phyloP scores from a whole-genome alignment of 2,113 vertebrate genomes.

The Tursiops truncatus region DNA sequence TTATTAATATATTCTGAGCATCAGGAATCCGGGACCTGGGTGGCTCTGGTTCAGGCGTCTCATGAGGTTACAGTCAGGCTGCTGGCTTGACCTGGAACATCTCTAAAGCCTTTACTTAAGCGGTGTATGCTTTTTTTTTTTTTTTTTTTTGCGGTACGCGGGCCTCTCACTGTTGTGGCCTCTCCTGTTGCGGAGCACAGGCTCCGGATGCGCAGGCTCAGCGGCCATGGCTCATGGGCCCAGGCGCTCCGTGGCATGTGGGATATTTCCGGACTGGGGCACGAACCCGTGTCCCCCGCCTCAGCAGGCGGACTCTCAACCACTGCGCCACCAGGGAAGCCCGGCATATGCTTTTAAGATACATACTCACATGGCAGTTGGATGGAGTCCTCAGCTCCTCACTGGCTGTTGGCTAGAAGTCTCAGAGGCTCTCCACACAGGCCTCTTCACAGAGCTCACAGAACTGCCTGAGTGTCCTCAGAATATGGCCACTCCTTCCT shows the following conservation, averaged over 20 bases:
- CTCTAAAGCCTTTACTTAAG: not conserved
- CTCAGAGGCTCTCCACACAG: not conserved
- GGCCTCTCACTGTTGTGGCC: too few species aligned
- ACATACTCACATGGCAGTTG: not conserved
- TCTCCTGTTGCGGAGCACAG: too few species aligned
- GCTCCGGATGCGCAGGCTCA: rapidly evolving
- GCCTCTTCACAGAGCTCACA: not conserved
- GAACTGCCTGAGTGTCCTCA: not conserved
- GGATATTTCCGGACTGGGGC: too few species aligned
- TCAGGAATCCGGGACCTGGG: not conserved
- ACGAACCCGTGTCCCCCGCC: too few species aligned
- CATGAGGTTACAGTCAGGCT: not conserved
- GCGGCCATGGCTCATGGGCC: too few species aligned
- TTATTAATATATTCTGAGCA: not conserved
- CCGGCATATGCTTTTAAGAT: not conserved
- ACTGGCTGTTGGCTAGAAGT: not conserved
- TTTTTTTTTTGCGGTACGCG: too few species aligned
- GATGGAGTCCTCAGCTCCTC: not conserved
- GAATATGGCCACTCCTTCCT: not conserved
- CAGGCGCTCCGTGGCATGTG: too few species aligned
- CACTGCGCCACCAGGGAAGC: rapidly evolving
- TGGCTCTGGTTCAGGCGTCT: not conserved
- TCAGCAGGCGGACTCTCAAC: too few species aligned
- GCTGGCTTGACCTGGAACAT: not conserved
- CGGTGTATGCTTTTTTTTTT: too few species aligned